Evolutionary conservation across 2,888 invertebrate genomes (phyloP), one percentile per base, ranked within the genome.

Genomic region (Cotesia congregata): DNA sequence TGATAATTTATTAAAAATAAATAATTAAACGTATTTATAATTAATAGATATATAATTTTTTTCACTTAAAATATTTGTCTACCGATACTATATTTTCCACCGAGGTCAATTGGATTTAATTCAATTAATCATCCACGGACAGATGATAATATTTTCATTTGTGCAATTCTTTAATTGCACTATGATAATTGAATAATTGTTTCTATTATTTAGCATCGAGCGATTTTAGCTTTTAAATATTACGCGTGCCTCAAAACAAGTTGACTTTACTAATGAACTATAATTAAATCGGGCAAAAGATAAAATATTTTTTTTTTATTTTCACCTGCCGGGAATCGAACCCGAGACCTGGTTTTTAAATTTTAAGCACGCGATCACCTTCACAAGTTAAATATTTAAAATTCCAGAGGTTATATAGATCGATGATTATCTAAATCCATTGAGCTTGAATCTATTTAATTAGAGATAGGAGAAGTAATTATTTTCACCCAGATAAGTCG

Each of bases 121-220:
- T 74, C 65, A 77, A 77, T 77, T 77, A 77, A 77, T 38, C 59
- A 71, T 79, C 74, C 75, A 20, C 62, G 69, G 39, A 59, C 62
- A 65, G 39, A 59, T 72, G 61, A 75, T 71, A 72, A 80, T 85
- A 85, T 86, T 88, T 86, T 87, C 82, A 83, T 87, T 84, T 82
- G 79, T 80, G 85, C 86, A 87, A 83, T 86, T 85, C 82, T 78
- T 83, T 87, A 88, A 88, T 88, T 88, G 87, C 80, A 75, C 50
- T 85, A 83, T 81, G 81, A 82, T 85, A 88, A 88, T 88, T 86
- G 87, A 84, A 84, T 86, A 88, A 88, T 88, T 88, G 87, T 87
- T 86, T 85, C 83, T 83, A 85, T 82, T 82, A 82, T 82, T 84
- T 85, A 83, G 83, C 82, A 85, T 30, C 86, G 83, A 86, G 83